Evolutionary conservation across 2,113 vertebrate genomes (phyloP).

Genomic region (Podarcis muralis): DNA sequence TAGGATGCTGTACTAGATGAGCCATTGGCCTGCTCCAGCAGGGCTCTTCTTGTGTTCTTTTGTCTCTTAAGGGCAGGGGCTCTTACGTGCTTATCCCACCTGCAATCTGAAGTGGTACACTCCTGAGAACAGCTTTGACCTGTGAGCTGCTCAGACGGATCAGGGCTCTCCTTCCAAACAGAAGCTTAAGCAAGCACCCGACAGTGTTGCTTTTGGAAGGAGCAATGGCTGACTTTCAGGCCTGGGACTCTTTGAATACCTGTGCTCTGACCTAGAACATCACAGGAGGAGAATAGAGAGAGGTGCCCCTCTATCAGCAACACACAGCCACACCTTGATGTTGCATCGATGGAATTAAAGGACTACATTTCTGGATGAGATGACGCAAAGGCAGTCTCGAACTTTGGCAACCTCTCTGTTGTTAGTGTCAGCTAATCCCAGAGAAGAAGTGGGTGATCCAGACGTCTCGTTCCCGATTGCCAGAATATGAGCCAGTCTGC

Average conservation of each 20-base stretch:
- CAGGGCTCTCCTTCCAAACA: background rate
- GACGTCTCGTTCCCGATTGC: background rate
- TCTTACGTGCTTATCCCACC: too few species aligned
- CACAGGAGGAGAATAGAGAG: background rate
- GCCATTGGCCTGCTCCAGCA: too few species aligned
- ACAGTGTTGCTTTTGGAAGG: background rate
- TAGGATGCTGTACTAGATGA: too few species aligned
- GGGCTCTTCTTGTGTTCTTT: background rate
- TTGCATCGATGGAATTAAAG: background rate
- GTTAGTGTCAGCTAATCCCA: background rate
- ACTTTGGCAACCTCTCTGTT: background rate
- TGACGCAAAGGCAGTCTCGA: too few species aligned
- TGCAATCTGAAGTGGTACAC: too few species aligned
- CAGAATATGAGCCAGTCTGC: background rate
- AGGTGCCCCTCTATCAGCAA: too few species aligned
- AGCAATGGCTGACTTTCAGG: background rate
- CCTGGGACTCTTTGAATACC: background rate
- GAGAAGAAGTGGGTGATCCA: background rate
- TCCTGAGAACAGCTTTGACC: background rate
- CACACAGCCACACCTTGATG: background rate
- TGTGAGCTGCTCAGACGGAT: background rate
- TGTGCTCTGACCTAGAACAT: background rate
- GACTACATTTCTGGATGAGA: too few species aligned
- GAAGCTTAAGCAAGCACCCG: background rate
- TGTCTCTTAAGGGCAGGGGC: background rate